phyloP scores from a whole-genome alignment of 2,888 invertebrate species.

The Dasysyrphus tricinctus region DNA sequence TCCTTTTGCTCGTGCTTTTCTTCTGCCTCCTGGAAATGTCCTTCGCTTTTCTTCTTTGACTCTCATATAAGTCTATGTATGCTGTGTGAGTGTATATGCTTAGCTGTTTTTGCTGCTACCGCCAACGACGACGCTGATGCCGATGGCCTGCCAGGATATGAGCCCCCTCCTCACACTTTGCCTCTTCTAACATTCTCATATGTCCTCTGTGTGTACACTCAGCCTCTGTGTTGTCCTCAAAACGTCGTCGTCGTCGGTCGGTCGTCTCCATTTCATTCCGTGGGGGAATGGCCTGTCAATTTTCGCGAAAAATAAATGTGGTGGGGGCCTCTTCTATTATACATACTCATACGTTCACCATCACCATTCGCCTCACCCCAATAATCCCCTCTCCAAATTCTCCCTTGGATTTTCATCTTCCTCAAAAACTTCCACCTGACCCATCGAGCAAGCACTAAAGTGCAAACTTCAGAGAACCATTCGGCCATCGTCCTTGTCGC shows the following conservation, averaged over 20 bases:
- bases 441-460: slow-evolving; percentile 53
- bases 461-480: slow-evolving; percentile 71
- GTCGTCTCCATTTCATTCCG: slow-evolving; percentile 68
- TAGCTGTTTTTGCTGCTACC: slow-evolving; percentile 57
- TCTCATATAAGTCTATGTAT: slow-evolving; percentile 39
- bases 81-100: slow-evolving; percentile 46
- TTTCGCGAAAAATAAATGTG: slow-evolving; percentile 69
- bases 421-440: slow-evolving; percentile 69
- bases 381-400: neutral
- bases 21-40: slow-evolving; percentile 66
- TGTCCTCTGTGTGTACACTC: slow-evolving; percentile 34
- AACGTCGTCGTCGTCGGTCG: slow-evolving; percentile 49
- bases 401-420: slow-evolving; percentile 43
- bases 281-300: slow-evolving; percentile 67
- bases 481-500: slow-evolving; percentile 67
- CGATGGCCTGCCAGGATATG: slow-evolving; percentile 61
- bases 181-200: slow-evolving; percentile 34
- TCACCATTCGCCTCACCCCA: neutral
- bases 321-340: slow-evolving; percentile 29
- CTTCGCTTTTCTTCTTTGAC: slow-evolving; percentile 72
- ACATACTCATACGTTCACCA: slow-evolving; percentile 52
- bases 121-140: slow-evolving; percentile 39
- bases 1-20: slow-evolving; percentile 31
- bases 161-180: neutral
- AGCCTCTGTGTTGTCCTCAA: slow-evolving; percentile 59